Conservation (phyloP, 2,113 vertebrate species). For the Oncorhynchus masou region DNA sequence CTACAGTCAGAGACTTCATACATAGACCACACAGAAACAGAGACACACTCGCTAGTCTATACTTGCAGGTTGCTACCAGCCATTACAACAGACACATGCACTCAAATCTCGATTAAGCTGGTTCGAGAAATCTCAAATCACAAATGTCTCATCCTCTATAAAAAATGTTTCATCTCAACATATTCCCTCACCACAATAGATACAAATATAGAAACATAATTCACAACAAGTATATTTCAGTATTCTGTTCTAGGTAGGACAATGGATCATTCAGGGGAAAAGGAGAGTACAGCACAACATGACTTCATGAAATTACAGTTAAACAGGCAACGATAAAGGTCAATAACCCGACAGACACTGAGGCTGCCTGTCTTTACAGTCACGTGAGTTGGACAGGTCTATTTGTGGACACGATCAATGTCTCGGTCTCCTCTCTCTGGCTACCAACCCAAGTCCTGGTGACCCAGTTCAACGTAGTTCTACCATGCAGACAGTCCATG, state of each 20-base stretch:
- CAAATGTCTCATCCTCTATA: no score
- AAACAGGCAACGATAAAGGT: background rate
- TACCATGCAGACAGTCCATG: slow-evolving; percentile 52
- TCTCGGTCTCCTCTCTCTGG: background rate
- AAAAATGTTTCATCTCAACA: background rate
- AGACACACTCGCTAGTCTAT: background rate
- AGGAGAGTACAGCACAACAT: background rate
- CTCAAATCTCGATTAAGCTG: background rate
- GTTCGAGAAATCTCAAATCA: background rate
- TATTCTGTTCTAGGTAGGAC: background rate
- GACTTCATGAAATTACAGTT: background rate
- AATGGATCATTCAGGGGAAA: background rate
- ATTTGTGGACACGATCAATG: background rate
- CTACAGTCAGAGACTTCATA: background rate
- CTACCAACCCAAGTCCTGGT: background rate
- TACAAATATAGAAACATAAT: background rate
- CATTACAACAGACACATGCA: background rate
- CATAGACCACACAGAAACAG: background rate
- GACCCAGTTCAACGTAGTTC: background rate
- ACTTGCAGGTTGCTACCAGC: background rate
- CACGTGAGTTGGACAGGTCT: background rate
- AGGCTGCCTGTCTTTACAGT: background rate
- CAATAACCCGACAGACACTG: background rate
- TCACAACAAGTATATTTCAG: background rate
- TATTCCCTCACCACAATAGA: background rate